Conservation (phyloP, 2,888 invertebrate genomes). For the Parnassius orleans region DNA sequence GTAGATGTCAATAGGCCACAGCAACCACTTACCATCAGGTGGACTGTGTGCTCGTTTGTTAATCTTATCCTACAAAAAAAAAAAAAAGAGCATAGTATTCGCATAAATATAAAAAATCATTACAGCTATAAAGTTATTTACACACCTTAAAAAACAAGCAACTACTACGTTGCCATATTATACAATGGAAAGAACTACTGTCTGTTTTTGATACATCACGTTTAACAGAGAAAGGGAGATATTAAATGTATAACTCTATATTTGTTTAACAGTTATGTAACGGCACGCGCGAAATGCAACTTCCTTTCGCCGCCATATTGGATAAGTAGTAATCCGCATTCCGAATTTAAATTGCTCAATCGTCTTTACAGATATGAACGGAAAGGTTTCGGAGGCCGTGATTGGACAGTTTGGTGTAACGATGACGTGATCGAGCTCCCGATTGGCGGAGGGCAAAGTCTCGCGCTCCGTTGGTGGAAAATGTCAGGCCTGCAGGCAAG, state of each 20-base stretch:
- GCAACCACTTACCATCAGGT: too few relatives aligned
- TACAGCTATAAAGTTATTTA: slow-evolving; percentile 11
- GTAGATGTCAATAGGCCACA: too few relatives aligned
- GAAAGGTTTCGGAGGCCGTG: slow-evolving; percentile 18
- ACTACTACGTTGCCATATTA: neutral
- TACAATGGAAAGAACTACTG: neutral
- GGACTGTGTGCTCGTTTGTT: too few relatives aligned
- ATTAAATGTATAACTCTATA: slow-evolving; percentile 8
- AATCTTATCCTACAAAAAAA: too few relatives aligned
- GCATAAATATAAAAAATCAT: too few relatives aligned
- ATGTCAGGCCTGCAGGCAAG: slow-evolving; percentile 75
- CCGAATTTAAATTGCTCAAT: slow-evolving; percentile 43
- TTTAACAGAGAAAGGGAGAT: slow-evolving; percentile 4
- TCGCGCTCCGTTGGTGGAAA: slow-evolving; percentile 51
- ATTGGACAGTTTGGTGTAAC: slow-evolving; percentile 40
- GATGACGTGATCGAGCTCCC: slow-evolving; percentile 47
- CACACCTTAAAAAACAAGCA: neutral
- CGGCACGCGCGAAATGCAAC: slow-evolving; percentile 38
- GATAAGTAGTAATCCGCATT: slow-evolving; percentile 39
- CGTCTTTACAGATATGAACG: slow-evolving; percentile 34
- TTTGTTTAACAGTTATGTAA: slow-evolving; percentile 51
- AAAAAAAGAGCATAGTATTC: too few relatives aligned
- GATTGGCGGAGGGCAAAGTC: slow-evolving; percentile 52
- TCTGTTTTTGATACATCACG: neutral
- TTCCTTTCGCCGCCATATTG: slow-evolving; percentile 45